Percentiles rank a stretch among this genome's conserved stretches.
These are phyloP conservation scores for Tachystola acroxantha DNA, from an alignment of 2,888 invertebrate genomes.

Conservation along the genomic window DNA sequence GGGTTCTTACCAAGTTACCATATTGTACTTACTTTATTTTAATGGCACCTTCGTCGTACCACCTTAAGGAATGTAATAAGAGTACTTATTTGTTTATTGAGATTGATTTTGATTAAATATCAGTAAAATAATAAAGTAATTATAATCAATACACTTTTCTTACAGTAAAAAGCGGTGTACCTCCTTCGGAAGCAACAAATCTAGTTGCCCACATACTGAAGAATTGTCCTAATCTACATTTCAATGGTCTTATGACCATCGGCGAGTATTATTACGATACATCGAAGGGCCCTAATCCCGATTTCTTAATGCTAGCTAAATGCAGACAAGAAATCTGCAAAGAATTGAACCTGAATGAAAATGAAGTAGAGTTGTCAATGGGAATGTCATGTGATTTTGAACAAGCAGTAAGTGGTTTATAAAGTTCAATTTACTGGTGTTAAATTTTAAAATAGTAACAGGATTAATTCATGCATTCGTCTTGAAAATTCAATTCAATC, in stretches of 20 bases:
- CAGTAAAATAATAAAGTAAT: no score
- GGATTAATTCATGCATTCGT: no score
- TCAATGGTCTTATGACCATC: conserved; percentile 97
- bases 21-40: no score
- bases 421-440: no score
- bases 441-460: no score
- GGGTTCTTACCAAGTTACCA: no score
- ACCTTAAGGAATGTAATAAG: no score
- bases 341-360: conserved; percentile 70
- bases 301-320: conserved; percentile 87
- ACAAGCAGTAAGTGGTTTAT: conserved; percentile 90
- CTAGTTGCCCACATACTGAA: conserved; percentile 86
- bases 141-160: no score
- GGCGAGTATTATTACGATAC: conserved; percentile 90
- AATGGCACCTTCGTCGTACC: no score
- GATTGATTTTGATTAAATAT: no score
- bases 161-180: conserved; percentile 92
- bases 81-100: no score
- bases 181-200: conserved; percentile 79
- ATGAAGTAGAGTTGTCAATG: conserved; percentile 91
- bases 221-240: conserved; percentile 86
- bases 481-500: no score
- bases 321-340: conserved; percentile 86
- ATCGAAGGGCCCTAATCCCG: conserved; percentile 89
- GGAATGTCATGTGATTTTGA: conserved; percentile 99